phyloP scores from a whole-genome alignment of 2,113 vertebrate species.

The Lamprologus sp. region DNA sequence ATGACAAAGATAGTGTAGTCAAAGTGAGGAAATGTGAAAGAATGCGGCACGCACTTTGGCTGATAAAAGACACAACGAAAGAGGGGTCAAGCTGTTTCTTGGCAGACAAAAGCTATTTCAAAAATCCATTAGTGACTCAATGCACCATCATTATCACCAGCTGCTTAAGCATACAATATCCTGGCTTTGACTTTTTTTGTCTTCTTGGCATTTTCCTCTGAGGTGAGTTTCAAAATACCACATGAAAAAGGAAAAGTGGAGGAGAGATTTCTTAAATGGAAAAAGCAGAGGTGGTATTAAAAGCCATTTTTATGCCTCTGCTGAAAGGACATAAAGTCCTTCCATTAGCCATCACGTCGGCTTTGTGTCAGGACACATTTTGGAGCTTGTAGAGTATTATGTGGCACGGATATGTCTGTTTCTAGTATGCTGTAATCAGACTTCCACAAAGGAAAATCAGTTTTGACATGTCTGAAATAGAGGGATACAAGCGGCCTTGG shows the following conservation, averaged over 20 bases:
- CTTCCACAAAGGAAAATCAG: conserved; percentile 2
- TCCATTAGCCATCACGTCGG: conserved; percentile 29
- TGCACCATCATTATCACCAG: conserved; percentile 33
- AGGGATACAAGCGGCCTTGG: neutral
- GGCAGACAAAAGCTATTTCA: conserved; percentile 37
- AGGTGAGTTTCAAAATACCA: conserved; percentile 40
- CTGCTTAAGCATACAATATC: conserved; percentile 42
- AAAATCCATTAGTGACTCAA: conserved; percentile 60
- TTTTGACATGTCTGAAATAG: conserved; percentile 17
- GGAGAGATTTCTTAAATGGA: conserved; percentile 16
- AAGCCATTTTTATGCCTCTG: conserved; percentile 20
- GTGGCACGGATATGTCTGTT: neutral
- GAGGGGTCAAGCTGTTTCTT: conserved; percentile 40
- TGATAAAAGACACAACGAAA: conserved; percentile 28
- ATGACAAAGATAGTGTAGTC: neutral
- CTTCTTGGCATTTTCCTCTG: conserved; percentile 42
- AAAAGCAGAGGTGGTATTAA: conserved; percentile 23
- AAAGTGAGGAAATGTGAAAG: neutral
- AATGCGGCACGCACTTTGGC: neutral
- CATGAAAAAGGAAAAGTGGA: conserved; percentile 7
- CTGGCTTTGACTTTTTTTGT: conserved; percentile 43
- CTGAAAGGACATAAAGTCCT: conserved; percentile 15
- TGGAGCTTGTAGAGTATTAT: conserved; percentile 7
- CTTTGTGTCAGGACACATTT: conserved; percentile 16
- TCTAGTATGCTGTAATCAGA: conserved; percentile 7